These are phyloP conservation scores for Hafferia zeledoni DNA, from an alignment of 2,797 vertebrate species.

Conservation along the genomic window DNA sequence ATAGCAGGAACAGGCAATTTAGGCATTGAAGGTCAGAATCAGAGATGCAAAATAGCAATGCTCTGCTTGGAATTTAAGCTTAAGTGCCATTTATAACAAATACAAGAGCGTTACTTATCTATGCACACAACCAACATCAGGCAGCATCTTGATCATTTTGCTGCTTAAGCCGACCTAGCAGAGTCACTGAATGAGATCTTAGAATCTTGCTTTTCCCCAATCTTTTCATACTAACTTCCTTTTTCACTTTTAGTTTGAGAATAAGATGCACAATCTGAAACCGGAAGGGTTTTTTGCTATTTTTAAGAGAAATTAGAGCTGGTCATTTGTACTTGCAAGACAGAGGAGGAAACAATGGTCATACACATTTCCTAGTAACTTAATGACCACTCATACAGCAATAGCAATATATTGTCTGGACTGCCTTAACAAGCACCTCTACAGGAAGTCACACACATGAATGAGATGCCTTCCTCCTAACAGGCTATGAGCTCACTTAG, in stretches of 20 bases:
- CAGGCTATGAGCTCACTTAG: background rate
- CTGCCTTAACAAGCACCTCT: background rate
- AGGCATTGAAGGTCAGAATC: background rate
- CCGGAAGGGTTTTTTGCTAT: rapidly evolving
- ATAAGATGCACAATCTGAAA: background rate
- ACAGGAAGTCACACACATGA: background rate
- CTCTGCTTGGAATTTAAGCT: background rate
- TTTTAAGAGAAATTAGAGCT: background rate
- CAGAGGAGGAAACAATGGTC: background rate
- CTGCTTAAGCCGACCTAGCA: background rate
- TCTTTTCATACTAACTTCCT: background rate
- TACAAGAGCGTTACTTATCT: background rate
- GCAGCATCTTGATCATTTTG: background rate
- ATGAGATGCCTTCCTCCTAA: background rate
- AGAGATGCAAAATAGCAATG: background rate
- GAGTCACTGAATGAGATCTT: background rate
- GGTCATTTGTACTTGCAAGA: background rate
- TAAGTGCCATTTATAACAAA: background rate
- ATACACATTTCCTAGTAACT: background rate
- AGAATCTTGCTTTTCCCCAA: background rate
- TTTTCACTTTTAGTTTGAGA: background rate
- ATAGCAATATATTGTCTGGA: background rate
- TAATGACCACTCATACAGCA: background rate
- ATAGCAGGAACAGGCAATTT: rapidly evolving
- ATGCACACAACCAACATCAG: background rate